phyloP scores from a whole-genome alignment of 2,113 vertebrate species.

The Gadus chalcogrammus region DNA sequence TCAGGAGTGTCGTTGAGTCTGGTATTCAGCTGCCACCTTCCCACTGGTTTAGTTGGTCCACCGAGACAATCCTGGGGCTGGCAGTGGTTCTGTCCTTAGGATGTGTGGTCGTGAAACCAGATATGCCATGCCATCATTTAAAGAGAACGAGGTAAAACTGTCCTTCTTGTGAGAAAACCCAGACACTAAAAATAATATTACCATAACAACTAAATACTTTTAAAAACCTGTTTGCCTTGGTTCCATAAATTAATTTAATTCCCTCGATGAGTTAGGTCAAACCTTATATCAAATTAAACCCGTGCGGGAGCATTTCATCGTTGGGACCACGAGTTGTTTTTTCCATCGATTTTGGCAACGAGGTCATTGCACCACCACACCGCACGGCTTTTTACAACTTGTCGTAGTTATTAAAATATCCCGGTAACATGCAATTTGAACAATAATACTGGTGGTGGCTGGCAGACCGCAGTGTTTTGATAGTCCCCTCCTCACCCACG shows the following conservation, averaged over 20 bases:
- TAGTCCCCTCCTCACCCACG: no score
- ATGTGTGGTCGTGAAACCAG: constrained; percentile 17
- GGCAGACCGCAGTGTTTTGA: background rate
- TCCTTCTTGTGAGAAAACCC: background rate
- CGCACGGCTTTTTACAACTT: no score
- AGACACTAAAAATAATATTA: background rate
- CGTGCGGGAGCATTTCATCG: background rate
- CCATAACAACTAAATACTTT: background rate
- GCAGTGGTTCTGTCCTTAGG: constrained; percentile 19
- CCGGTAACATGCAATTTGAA: no score
- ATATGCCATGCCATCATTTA: background rate
- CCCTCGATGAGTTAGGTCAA: background rate
- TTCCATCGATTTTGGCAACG: no score
- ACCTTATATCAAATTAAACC: background rate
- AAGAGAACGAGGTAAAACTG: background rate
- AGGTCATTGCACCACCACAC: no score
- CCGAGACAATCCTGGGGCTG: constrained; percentile 18
- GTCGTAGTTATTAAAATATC: no score
- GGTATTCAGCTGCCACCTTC: constrained; percentile 27
- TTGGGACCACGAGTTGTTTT: no score
- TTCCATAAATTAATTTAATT: background rate
- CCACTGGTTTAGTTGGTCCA: constrained; percentile 24
- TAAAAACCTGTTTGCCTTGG: background rate
- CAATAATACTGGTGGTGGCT: background rate
- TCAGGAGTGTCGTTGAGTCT: constrained; percentile 20